These are phyloP conservation scores for Resseliella maxima DNA, from an alignment of 2,888 invertebrate genomes.

Conservation along the genomic window DNA sequence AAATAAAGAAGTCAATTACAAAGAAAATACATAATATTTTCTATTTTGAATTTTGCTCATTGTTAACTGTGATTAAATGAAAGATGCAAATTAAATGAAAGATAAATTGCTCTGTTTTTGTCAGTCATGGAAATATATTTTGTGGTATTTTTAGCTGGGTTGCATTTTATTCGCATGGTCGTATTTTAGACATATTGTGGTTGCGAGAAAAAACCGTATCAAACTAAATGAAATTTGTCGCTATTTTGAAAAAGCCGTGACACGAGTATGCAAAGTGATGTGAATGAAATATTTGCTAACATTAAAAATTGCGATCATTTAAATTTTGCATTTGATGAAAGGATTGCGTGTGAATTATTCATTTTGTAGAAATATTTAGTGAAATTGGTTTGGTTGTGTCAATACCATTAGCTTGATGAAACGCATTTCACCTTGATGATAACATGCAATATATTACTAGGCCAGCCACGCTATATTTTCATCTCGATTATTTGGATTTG, in stretches of 20 bases:
- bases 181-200: background rate
- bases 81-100: background rate
- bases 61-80: background rate
- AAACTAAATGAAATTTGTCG: background rate
- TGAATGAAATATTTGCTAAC: background rate
- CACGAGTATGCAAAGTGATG: background rate
- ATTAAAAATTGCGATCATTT: constrained; percentile 7
- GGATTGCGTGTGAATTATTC: constrained; percentile 45
- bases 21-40: background rate
- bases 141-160: background rate
- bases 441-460: background rate
- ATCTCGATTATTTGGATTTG: too few relatives aligned
- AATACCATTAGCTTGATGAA: background rate
- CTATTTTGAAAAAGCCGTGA: background rate
- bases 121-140: background rate
- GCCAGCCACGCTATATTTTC: background rate
- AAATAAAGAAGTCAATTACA: background rate
- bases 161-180: background rate
- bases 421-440: background rate
- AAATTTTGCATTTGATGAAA: background rate
- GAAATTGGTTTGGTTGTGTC: background rate
- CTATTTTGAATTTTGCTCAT: background rate
- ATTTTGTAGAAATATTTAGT: background rate
- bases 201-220: background rate
- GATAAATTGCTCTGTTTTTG: background rate